Percentiles rank a stretch among this genome's conserved stretches.
Conservation (phyloP, 2,113 vertebrate species). For the Heloderma charlesbogerti region DNA sequence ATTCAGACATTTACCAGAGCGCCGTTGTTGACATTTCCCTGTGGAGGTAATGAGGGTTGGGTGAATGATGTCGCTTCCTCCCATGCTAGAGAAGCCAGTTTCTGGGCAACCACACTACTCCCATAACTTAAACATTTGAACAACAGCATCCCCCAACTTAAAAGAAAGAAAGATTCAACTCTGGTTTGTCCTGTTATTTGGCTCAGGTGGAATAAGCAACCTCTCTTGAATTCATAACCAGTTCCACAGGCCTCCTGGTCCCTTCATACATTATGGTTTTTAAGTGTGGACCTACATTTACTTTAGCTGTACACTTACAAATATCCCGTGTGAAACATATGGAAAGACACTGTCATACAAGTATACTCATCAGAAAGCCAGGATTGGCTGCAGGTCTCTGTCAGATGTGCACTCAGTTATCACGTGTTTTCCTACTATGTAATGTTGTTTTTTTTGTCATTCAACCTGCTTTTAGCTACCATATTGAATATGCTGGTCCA, state of each 20-base stretch:
- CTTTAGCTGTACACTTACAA: background rate
- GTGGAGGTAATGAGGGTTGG: background rate
- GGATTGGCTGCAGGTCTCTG: background rate
- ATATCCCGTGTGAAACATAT: background rate
- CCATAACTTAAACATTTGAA: too few species aligned
- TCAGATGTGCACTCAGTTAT: background rate
- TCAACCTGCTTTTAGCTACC: background rate
- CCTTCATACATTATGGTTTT: too few species aligned
- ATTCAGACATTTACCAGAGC: background rate
- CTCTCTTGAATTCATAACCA: too few species aligned
- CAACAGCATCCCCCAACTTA: too few species aligned
- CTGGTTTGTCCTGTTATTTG: background rate
- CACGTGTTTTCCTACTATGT: background rate
- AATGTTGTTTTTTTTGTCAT: background rate
- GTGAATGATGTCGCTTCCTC: background rate
- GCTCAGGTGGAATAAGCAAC: too few species aligned
- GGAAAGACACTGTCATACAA: background rate
- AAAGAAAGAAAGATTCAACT: background rate
- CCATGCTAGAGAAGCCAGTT: background rate
- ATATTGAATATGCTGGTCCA: background rate
- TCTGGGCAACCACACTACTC: too few species aligned
- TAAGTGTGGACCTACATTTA: too few species aligned
- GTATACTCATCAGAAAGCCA: background rate
- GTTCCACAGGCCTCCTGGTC: too few species aligned
- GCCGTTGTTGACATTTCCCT: background rate